Evolutionary conservation across 1,140 invertebrate genomes (phyloP).

Genomic region (Drosophila orosa): DNA sequence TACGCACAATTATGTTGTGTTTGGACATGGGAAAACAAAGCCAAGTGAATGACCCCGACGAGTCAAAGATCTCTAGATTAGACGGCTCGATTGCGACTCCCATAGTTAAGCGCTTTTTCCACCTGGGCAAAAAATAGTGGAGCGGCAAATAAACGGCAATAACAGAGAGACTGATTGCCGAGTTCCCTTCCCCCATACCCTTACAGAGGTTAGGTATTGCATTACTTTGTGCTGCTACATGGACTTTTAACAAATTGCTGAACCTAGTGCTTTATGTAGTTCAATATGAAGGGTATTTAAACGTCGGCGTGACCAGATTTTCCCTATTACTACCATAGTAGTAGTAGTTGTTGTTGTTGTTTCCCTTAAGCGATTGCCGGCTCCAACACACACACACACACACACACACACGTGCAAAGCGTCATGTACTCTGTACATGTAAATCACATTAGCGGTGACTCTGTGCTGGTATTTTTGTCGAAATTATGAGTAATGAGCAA

Average conservation of each 20-base stretch:
- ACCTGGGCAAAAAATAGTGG: slow-evolving; percentile 16
- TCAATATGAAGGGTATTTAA: not conserved
- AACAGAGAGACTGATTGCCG: slow-evolving; percentile 12
- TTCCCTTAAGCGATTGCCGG: slow-evolving; percentile 41
- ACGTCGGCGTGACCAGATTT: not conserved
- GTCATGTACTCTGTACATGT: slow-evolving; percentile 7
- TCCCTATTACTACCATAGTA: not conserved
- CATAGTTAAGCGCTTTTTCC: slow-evolving; percentile 36
- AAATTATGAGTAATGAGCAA: slow-evolving; percentile 74
- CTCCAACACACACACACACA: slow-evolving; percentile 11
- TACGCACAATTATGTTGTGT: slow-evolving; percentile 60
- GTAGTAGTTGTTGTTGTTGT: slow-evolving; percentile 1
- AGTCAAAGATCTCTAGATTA: slow-evolving; percentile 61
- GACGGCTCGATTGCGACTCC: slow-evolving; percentile 26
- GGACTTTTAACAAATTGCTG: not conserved
- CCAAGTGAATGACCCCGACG: slow-evolving; percentile 64
- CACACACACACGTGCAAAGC: not conserved
- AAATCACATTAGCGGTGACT: slow-evolving; percentile 30
- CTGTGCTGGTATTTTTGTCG: slow-evolving; percentile 21
- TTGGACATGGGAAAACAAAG: slow-evolving; percentile 67
- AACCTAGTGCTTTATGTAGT: not conserved
- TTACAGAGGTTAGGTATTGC: not conserved
- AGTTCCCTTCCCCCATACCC: slow-evolving; percentile 6
- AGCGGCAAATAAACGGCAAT: slow-evolving; percentile 24
- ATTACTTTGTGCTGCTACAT: not conserved